Base-by-base conservation (phyloP, 2,113 vertebrate species). In the Oreotragus oreotragus region DNA sequence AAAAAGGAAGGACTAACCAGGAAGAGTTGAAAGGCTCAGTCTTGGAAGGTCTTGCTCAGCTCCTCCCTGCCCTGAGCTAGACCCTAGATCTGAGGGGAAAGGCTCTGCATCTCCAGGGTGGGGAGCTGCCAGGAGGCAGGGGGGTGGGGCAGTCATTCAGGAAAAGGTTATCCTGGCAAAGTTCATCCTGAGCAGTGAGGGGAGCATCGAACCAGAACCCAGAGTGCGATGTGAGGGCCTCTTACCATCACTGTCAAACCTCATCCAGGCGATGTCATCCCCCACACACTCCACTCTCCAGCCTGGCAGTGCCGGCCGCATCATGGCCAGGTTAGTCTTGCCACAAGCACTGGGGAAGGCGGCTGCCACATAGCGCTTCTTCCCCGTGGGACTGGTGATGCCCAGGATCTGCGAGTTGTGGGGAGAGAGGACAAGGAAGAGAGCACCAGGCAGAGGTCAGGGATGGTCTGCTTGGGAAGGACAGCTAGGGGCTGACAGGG, bases 341-440 rank as follows among this genome's bases (percentile, higher is more conserved):
- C 99, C 99, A 70, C 99, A 99, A n/a, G 99, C 99, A 28, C 99
- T 99, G 47, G 99, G 99, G 81, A 99, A 99, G 15, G 99, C 99
- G 0, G 99, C 99, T 0, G 99, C 99, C 47, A 99, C 96, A 2
- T 99, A 99, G 14, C 92, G 97, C 95, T 99, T 99, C 88, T 97
- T 98, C 7, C 99, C 99, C 2, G 95, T 91, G 1, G 99, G 99
- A 85, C 88, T 99, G 51, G 98, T 99, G 97, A 99, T 98, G 10
- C 99, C 99, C 96, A 99, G 94, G 91, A 99, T 99, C 99, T 99
- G 98, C 33, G 7, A 9, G 6, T 83, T n/a, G 76, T 21, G 51
- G 45, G 80, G 19, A 85, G 53, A 93, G 39, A 16, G 62, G 84
- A 90, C 9, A 84, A 84, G 23, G 53, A 79, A 8, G 21, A 47